A percentile compares a stretch with the other conserved stretches of the same genome.
Conservation (phyloP, 2,888 invertebrate species). For the Andrena trimmerana region DNA sequence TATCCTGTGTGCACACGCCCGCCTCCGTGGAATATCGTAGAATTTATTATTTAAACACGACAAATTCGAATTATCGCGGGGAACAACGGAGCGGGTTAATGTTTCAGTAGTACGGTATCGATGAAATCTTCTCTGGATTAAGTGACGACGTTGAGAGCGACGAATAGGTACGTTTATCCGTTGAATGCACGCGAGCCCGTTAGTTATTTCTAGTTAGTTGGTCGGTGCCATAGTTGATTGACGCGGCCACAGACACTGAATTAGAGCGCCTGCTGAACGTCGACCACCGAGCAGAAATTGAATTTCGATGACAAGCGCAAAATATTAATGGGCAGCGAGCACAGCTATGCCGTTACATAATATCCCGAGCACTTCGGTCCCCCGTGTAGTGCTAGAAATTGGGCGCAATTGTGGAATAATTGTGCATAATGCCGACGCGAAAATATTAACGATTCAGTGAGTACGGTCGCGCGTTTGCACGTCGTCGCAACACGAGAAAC, state of each 20-base stretch:
- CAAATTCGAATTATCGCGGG: neutral
- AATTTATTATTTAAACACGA: neutral
- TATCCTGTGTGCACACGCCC: neutral
- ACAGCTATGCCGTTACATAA: slow-evolving; percentile 51
- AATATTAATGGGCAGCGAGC: slow-evolving; percentile 72
- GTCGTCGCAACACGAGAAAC: slow-evolving; percentile 32
- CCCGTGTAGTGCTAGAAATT: slow-evolving; percentile 58
- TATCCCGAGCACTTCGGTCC: slow-evolving; percentile 45
- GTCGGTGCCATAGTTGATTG: slow-evolving; percentile 69
- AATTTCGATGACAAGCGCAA: slow-evolving; percentile 75
- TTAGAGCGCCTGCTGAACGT: slow-evolving; percentile 68
- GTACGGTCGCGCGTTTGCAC: slow-evolving; percentile 34
- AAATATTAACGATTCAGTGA: slow-evolving; percentile 70
- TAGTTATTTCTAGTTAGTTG: slow-evolving; percentile 74
- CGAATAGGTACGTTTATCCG: neutral
- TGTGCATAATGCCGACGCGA: slow-evolving; percentile 62
- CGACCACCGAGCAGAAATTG: slow-evolving; percentile 69
- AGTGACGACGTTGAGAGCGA: neutral
- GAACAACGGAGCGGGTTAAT: neutral
- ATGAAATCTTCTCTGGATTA: neutral
- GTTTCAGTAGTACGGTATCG: neutral
- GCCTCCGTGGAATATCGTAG: neutral
- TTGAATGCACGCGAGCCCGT: slow-evolving; percentile 41
- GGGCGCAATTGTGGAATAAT: slow-evolving; percentile 71
- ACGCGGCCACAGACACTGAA: slow-evolving; percentile 73